Evolutionary conservation across 1,140 invertebrate species (phyloP), one percentile per base, ranked within the genome.

Genomic region (Scylla paramamosain): DNA sequence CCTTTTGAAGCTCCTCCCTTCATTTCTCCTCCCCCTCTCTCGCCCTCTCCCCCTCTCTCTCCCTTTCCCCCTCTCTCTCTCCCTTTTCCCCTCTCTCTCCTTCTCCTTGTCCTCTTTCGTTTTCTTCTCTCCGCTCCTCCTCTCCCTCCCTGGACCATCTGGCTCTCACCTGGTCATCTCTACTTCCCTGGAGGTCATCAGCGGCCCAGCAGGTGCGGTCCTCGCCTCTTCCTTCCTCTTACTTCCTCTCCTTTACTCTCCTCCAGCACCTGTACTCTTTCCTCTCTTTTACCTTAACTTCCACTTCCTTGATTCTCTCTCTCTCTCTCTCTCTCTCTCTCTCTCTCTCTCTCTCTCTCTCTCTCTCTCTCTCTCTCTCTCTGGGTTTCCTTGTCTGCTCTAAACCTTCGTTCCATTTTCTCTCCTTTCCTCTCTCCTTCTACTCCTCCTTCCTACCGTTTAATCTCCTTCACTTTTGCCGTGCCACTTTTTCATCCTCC

Each of bases 331-430:
- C n/a, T 86, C 12, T 86, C 14, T 86, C 83, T 86, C 14, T 86
- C 12, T 28, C 83, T 86, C n/a, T 86, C 12, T 86, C 83, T 86
- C 14, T 86, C 83, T 86, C 14, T 86, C 83, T 86, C 14, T 86
- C 83, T 86, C 14, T 86, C 83, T 86, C 83, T 86, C 83, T 25
- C 83, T 86, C n/a, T 12, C 39, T 39, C 39, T 39, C 39, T 39
- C 39, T 39, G 39, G 1, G 39, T 39, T 39, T 39, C 39, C 39
- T 39, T 39, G 39, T 39, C 39, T 39, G 39, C 6, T 39, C 39
- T 39, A 39, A 39, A 39, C 39, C 39, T 39, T 39, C 39, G 39
- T 39, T 39, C 39, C 39, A 39, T 39, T 39, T 39, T 39, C 39
- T 39, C 39, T 39, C 39, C 6, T 39, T 39, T 39, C 39, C 39